These are phyloP conservation scores for Oncorhynchus gorbuscha DNA, from an alignment of 2,113 vertebrate genomes.

Conservation along the genomic window DNA sequence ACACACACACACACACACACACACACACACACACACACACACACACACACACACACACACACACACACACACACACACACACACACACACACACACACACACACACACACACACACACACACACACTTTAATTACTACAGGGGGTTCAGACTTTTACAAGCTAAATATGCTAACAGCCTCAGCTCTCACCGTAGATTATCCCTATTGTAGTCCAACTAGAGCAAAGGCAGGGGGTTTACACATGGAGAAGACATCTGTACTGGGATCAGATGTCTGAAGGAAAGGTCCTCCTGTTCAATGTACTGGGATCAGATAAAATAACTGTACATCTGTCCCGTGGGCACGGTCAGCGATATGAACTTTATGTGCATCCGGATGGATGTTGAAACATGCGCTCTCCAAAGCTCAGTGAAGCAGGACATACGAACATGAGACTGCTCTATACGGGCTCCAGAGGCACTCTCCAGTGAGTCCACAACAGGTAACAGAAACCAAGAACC, in stretches of 20 bases:
- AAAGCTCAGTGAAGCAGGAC: not conserved
- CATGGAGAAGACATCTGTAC: not conserved
- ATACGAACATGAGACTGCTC: not conserved
- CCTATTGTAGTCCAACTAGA: not conserved
- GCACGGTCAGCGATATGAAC: not conserved
- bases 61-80: not conserved
- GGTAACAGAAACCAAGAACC: slow-evolving; percentile 14
- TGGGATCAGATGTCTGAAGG: not conserved
- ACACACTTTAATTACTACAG: not conserved
- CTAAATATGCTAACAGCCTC: not conserved
- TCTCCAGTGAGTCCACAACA: not conserved
- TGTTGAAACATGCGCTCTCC: not conserved
- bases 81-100: too few relatives aligned
- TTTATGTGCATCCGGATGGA: not conserved
- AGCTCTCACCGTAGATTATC: not conserved
- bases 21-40: not conserved
- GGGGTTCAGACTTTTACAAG: not conserved
- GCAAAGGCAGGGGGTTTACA: not conserved
- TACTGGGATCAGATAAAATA: not conserved
- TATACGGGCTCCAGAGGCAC: not conserved
- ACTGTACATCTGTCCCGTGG: not conserved
- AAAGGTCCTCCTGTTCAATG: not conserved
- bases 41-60: too few relatives aligned
- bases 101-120: not conserved
- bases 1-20: not conserved